These are phyloP conservation scores for Pogonocherus hispidulus DNA, from an alignment of 2,888 invertebrate species.

Conservation along the genomic window DNA sequence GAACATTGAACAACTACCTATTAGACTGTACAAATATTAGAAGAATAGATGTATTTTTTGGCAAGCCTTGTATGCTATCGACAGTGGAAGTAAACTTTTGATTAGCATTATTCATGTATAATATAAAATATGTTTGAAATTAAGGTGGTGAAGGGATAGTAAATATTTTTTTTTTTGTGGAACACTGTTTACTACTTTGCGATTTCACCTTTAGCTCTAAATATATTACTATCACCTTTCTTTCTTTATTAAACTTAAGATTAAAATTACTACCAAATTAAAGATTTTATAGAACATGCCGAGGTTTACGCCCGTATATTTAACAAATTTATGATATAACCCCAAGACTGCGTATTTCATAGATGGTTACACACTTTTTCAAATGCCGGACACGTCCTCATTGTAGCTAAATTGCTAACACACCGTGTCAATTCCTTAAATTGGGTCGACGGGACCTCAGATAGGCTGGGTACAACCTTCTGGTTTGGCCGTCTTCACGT, in stretches of 20 bases:
- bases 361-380: neutral
- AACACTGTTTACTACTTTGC: neutral
- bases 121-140: too few species aligned
- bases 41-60: too few species aligned
- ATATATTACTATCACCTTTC: neutral
- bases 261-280: neutral
- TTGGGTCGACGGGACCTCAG: neutral
- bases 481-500: too few species aligned
- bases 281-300: neutral
- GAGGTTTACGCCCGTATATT: neutral
- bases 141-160: too few species aligned
- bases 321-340: neutral
- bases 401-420: neutral
- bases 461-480: neutral
- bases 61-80: too few species aligned
- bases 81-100: too few species aligned
- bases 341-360: neutral
- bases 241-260: neutral
- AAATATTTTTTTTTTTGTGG: neutral
- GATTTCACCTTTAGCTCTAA: neutral
- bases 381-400: constrained; percentile 6
- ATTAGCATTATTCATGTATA: too few species aligned
- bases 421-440: constrained; percentile 7
- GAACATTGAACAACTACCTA: too few species aligned
- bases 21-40: too few species aligned